Conservation (phyloP, 2,888 invertebrate species). For the Perizoma affinitatum region DNA sequence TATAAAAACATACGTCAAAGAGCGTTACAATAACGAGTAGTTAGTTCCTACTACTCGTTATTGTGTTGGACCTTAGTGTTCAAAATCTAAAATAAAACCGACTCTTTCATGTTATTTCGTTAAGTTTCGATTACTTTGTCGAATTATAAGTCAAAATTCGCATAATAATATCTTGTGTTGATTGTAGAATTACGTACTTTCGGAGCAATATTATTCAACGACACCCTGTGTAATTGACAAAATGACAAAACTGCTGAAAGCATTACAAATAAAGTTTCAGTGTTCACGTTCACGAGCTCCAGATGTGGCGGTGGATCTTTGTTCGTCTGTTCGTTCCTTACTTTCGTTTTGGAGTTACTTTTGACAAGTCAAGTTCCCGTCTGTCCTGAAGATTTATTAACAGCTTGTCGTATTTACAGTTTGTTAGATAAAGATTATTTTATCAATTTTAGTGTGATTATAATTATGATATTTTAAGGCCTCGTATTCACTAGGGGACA, state of each 20-base stretch:
- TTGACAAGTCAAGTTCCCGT: neutral
- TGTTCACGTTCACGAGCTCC: constrained; percentile 33
- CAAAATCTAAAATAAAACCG: too few relatives aligned
- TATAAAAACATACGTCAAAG: too few relatives aligned
- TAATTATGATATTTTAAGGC: neutral
- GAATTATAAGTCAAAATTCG: too few relatives aligned
- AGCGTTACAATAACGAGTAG: too few relatives aligned
- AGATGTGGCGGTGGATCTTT: constrained; percentile 6
- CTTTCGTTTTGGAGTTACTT: neutral
- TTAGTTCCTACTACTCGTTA: too few relatives aligned
- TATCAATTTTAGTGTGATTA: too few relatives aligned
- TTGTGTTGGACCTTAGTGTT: too few relatives aligned
- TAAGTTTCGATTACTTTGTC: too few relatives aligned
- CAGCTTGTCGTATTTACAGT: neutral
- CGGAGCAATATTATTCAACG: neutral
- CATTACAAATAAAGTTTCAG: constrained; percentile 48
- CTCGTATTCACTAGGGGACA: too few relatives aligned
- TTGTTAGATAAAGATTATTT: too few relatives aligned
- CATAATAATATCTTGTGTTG: too few relatives aligned
- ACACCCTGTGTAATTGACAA: constrained; percentile 41
- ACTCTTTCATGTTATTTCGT: too few relatives aligned
- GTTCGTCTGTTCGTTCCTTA: constrained; percentile 3
- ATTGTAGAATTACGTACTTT: neutral
- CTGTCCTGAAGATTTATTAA: neutral
- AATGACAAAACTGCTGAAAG: constrained; percentile 50